These are phyloP conservation scores for Sitobion miscanthi DNA, from an alignment of 1,140 invertebrate species.

Conservation along the genomic window DNA sequence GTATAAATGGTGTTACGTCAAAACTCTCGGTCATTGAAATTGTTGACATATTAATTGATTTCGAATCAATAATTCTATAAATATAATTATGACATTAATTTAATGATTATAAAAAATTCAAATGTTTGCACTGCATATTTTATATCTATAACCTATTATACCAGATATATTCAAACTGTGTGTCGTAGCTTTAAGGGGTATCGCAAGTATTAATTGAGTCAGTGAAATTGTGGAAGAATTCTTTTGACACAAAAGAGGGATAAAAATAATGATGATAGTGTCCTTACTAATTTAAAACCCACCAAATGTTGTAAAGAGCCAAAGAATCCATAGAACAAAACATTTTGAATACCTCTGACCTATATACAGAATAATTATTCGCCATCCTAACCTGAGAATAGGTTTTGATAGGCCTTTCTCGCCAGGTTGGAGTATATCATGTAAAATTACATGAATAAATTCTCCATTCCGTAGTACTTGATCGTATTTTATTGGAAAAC, in stretches of 20 bases:
- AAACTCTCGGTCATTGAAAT: conserved; percentile 67
- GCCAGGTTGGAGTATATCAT: conserved; percentile 82
- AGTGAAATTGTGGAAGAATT: too few relatives aligned
- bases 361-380: neutral
- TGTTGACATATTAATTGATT: conserved; percentile 69
- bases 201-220: too few relatives aligned
- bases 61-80: conserved; percentile 78
- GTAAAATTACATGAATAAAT: conserved; percentile 67
- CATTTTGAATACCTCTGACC: neutral
- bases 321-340: too few relatives aligned
- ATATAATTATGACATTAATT: neutral
- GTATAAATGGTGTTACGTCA: conserved; percentile 85
- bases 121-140: too few relatives aligned
- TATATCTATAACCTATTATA: too few relatives aligned
- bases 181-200: too few relatives aligned
- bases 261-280: too few relatives aligned
- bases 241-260: too few relatives aligned
- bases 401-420: conserved; percentile 70
- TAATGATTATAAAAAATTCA: neutral
- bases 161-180: too few relatives aligned
- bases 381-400: conserved; percentile 64
- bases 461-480: conserved; percentile 56
- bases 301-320: too few relatives aligned
- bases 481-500: conserved; percentile 68
- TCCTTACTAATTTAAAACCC: too few relatives aligned